Conservation (phyloP, 2,797 vertebrate species). For the Sebastes oblongus region DNA sequence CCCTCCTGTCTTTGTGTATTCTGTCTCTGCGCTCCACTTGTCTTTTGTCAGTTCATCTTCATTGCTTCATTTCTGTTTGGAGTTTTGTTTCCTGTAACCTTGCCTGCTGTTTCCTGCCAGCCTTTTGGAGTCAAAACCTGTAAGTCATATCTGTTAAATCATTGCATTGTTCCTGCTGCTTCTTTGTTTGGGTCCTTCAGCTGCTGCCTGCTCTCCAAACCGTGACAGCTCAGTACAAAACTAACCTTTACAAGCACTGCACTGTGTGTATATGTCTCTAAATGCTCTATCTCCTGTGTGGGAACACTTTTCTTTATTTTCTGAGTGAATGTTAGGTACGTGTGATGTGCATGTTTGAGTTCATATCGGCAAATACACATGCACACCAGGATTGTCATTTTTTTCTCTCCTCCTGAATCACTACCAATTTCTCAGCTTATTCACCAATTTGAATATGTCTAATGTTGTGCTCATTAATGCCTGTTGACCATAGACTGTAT, state of each 20-base stretch:
- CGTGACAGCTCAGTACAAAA: not conserved
- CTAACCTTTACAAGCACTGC: not conserved
- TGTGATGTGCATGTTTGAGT: not conserved
- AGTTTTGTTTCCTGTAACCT: not conserved
- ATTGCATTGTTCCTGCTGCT: not conserved
- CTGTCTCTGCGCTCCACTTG: not conserved
- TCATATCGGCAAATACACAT: not conserved
- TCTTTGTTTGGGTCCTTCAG: not conserved
- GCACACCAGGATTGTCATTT: no score
- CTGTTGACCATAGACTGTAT: not conserved
- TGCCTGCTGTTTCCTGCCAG: not conserved
- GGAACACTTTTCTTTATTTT: not conserved
- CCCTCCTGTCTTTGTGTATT: not conserved
- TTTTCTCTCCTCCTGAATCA: not conserved
- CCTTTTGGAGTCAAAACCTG: not conserved
- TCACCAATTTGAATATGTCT: not conserved
- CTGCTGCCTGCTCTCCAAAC: not conserved
- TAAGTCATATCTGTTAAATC: not conserved
- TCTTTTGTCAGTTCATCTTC: not conserved
- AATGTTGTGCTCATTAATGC: not conserved
- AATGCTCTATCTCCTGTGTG: not conserved
- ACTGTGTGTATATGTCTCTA: not conserved
- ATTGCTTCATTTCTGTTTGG: not conserved
- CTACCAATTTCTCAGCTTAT: not conserved
- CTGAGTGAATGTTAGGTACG: not conserved